These are phyloP conservation scores for Paedocypris micromegethes DNA, from an alignment of 2,797 vertebrate species.

Conservation along the genomic window DNA sequence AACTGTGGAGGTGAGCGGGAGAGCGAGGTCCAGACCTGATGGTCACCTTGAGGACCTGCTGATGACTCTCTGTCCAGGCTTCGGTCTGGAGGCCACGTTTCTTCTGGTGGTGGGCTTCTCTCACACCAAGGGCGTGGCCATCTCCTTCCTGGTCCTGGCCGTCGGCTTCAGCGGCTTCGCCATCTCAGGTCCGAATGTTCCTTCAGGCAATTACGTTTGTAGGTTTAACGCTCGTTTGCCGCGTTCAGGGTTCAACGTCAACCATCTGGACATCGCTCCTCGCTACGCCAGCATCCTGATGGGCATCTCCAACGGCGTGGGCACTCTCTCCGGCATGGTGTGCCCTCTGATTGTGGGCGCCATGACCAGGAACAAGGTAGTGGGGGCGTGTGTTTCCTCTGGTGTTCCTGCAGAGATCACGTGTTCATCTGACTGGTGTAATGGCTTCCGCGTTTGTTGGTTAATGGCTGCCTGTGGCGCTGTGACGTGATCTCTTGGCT, in stretches of 20 bases:
- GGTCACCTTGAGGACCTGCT: background rate
- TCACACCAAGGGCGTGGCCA: conserved; percentile 81
- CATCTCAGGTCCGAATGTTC: conserved; percentile 76
- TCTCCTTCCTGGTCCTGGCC: conserved; percentile 84
- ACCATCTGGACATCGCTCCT: conserved; percentile 88
- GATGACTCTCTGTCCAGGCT: conserved; percentile 59
- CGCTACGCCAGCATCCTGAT: conserved; percentile 90
- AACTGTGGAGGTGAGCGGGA: conserved; percentile 82
- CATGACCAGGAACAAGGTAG: conserved; percentile 90
- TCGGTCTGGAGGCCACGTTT: conserved; percentile 87
- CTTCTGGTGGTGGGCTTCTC: conserved; percentile 89
- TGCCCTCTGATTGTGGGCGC: conserved; percentile 88
- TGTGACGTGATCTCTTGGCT: background rate
- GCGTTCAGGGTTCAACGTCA: conserved; percentile 83
- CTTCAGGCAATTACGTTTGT: background rate
- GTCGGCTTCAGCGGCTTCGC: conserved; percentile 92
- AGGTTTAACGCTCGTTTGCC: background rate
- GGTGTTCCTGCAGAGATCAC: background rate
- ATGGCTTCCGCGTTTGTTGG: background rate
- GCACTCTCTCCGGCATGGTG: conserved; percentile 90
- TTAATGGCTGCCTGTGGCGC: too few relatives aligned
- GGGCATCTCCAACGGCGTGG: conserved; percentile 90
- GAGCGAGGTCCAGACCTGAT: background rate
- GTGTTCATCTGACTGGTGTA: background rate
- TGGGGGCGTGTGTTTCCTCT: too few relatives aligned